phyloP scores from a whole-genome alignment of 2,888 invertebrate genomes.

The Hesperia comma region DNA sequence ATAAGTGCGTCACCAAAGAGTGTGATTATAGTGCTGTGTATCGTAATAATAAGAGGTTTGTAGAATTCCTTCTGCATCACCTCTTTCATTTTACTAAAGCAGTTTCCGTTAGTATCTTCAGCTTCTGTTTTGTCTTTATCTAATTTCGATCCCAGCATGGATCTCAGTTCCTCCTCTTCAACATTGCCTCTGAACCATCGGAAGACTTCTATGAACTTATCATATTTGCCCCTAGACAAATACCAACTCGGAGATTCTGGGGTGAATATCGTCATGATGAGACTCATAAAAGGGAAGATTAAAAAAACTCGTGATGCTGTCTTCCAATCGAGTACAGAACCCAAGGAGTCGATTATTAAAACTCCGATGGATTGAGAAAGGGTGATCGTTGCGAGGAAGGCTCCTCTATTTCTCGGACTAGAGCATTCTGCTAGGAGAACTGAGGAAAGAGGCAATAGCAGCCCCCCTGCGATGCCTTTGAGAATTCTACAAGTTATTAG shows the following conservation, averaged over 20 bases:
- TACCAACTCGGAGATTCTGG: constrained; percentile 85
- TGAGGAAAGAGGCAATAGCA: constrained; percentile 46
- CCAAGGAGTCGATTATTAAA: constrained; percentile 79
- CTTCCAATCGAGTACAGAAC: constrained; percentile 76
- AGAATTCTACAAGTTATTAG: constrained; percentile 6
- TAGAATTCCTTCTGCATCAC: constrained; percentile 45
- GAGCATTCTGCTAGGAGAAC: constrained; percentile 69
- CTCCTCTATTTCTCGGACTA: constrained; percentile 76
- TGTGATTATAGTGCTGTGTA: constrained; percentile 53
- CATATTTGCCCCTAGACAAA: constrained; percentile 66
- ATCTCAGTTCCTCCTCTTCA: constrained; percentile 54
- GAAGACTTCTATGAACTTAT: constrained; percentile 73
- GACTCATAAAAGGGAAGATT: constrained; percentile 59
- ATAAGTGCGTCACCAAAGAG: constrained; percentile 60
- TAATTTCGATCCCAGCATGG: constrained; percentile 48
- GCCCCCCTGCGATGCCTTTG: constrained; percentile 16
- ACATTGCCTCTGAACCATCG: constrained; percentile 72
- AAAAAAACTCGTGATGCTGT: constrained; percentile 60
- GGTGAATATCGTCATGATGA: constrained; percentile 51
- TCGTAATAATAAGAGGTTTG: constrained; percentile 39
- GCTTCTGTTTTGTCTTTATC: constrained; percentile 46
- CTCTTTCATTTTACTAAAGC: constrained; percentile 40
- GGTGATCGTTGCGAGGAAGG: constrained; percentile 75
- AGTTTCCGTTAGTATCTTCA: constrained; percentile 45
- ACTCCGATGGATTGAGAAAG: constrained; percentile 80